phyloP scores from a whole-genome alignment of 2,113 vertebrate species.

The Suncus etruscus region DNA sequence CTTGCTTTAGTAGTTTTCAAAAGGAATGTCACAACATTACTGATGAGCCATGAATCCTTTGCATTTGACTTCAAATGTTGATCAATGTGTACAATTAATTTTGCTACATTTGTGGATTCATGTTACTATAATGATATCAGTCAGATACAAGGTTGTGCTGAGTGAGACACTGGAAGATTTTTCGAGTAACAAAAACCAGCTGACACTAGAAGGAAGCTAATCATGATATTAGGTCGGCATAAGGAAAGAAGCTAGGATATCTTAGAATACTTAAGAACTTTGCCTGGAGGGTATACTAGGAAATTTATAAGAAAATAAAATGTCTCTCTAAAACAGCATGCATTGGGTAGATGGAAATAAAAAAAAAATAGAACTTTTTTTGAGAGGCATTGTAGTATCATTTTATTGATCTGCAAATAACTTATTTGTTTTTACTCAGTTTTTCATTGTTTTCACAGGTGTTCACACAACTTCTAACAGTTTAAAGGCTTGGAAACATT shows the following conservation, averaged over 20 bases:
- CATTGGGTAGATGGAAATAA: neutral
- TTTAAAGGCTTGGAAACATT: conserved; percentile 2
- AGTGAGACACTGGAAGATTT: neutral
- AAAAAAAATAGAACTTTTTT: neutral
- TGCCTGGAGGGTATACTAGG: neutral
- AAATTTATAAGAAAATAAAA: neutral
- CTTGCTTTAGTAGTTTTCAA: conserved; percentile 28
- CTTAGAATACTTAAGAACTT: conserved; percentile 7
- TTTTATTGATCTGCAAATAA: neutral
- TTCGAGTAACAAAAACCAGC: neutral
- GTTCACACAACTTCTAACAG: neutral
- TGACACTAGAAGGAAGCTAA: neutral
- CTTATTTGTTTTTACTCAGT: neutral
- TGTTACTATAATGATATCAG: neutral
- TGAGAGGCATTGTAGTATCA: neutral
- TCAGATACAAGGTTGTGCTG: conserved; percentile 10
- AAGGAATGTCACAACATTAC: neutral
- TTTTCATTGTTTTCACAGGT: neutral
- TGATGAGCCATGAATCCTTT: neutral
- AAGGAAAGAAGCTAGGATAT: neutral
- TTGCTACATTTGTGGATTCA: neutral
- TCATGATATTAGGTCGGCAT: neutral
- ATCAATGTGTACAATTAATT: conserved; percentile 31
- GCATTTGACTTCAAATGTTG: conserved; percentile 18
- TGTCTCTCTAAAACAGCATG: neutral